Evolutionary conservation across 2,113 vertebrate species (phyloP).

Genomic region (Dicerorhinus sumatrensis): DNA sequence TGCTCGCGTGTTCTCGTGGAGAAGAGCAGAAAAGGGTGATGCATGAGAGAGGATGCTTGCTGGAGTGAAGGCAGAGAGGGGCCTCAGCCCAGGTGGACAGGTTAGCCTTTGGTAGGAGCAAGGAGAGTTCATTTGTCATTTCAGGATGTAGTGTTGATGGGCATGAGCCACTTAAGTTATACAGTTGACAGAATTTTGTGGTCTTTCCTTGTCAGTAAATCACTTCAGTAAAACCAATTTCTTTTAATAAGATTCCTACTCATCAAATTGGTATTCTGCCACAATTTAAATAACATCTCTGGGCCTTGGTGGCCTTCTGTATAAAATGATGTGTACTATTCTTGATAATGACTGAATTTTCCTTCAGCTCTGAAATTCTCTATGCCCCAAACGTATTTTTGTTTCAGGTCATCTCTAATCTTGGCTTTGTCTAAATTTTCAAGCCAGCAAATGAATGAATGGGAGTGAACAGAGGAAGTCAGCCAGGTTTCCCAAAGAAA

Average conservation of each 20-base stretch:
- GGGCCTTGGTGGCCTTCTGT: not conserved
- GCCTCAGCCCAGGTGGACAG: not conserved
- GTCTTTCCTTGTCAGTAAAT: not conserved
- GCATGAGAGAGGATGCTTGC: not conserved
- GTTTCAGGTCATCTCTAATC: not conserved
- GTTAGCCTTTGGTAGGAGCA: not conserved
- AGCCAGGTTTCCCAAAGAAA: constrained; percentile 54
- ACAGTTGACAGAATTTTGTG: not conserved
- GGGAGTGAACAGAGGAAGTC: not conserved
- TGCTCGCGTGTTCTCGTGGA: rapidly evolving
- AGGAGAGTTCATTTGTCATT: not conserved
- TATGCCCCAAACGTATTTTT: not conserved
- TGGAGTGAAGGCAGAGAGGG: not conserved
- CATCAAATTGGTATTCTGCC: not conserved
- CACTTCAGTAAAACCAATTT: not conserved
- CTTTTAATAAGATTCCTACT: not conserved
- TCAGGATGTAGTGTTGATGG: not conserved
- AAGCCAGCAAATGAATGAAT: constrained; percentile 23
- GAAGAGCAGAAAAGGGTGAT: not conserved
- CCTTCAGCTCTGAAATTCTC: constrained; percentile 39
- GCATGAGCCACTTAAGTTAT: not conserved
- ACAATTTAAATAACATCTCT: not conserved
- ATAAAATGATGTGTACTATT: not conserved
- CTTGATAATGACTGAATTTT: not conserved
- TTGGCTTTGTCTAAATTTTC: constrained; percentile 46